Evolutionary conservation across 2,113 vertebrate genomes (phyloP).

Genomic region (Coturnix japonica): DNA sequence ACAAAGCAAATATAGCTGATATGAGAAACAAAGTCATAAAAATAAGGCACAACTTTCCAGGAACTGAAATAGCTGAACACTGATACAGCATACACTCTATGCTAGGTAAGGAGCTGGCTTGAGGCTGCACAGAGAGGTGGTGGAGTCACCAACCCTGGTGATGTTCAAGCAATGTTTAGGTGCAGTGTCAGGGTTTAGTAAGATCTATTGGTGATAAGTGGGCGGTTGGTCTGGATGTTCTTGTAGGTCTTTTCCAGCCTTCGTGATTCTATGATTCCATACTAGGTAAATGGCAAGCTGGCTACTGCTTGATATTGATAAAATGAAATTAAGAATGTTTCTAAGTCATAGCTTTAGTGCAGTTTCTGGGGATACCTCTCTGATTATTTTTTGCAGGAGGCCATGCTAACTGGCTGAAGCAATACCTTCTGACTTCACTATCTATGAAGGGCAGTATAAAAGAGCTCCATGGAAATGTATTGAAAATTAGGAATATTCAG

Average conservation of each 20-base stretch:
- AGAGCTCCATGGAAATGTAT: neutral
- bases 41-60: neutral
- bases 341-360: neutral
- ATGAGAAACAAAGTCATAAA: neutral
- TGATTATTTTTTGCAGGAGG: neutral
- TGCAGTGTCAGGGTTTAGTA: too few species aligned
- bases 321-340: neutral
- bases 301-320: neutral
- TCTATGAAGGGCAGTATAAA: neutral
- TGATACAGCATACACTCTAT: neutral
- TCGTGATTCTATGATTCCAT: neutral
- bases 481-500: conserved; percentile 51
- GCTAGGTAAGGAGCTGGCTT: too few species aligned
- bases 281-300: neutral
- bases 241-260: too few species aligned
- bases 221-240: too few species aligned
- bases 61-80: neutral
- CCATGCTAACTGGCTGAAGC: neutral
- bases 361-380: neutral
- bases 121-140: too few species aligned
- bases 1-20: neutral
- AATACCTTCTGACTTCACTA: neutral
- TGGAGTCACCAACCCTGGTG: too few species aligned
- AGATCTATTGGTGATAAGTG: too few species aligned
- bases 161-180: too few species aligned